These are phyloP conservation scores for Pionites leucogaster DNA, from an alignment of 2,113 vertebrate genomes.

Conservation along the genomic window DNA sequence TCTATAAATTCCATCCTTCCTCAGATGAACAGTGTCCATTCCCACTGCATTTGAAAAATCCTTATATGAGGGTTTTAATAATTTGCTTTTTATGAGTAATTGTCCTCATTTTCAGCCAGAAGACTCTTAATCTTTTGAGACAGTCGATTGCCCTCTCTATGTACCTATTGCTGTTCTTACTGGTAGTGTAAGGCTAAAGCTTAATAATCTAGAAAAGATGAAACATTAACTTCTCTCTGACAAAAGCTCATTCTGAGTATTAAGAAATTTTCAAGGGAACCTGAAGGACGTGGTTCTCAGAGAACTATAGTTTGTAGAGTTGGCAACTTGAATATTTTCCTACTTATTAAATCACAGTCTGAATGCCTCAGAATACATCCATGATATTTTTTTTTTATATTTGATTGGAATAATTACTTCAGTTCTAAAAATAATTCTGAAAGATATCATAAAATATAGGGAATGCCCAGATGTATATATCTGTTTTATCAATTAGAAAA, in stretches of 20 bases:
- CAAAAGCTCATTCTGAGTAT: slow-evolving; percentile 49
- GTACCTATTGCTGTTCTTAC: slow-evolving; percentile 40
- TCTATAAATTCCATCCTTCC: not conserved
- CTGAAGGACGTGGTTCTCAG: not conserved
- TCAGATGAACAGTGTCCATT: not conserved
- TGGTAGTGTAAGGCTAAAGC: slow-evolving; percentile 34
- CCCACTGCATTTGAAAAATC: not conserved
- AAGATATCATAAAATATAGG: not conserved
- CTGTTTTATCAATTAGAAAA: not conserved
- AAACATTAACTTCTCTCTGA: slow-evolving; percentile 26
- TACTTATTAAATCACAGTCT: not conserved
- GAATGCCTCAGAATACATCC: not conserved
- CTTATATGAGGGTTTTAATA: slow-evolving; percentile 11
- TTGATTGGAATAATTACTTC: not conserved
- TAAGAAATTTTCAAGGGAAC: slow-evolving; percentile 44
- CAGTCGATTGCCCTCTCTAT: slow-evolving; percentile 61
- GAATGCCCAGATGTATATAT: rapidly evolving
- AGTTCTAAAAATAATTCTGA: not conserved
- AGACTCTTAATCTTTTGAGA: slow-evolving; percentile 66
- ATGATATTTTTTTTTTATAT: not conserved
- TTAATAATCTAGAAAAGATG: slow-evolving; percentile 66
- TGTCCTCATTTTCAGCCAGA: slow-evolving; percentile 55
- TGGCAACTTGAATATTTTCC: not conserved
- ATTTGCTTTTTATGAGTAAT: slow-evolving; percentile 63
- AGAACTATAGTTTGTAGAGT: not conserved